phyloP scores from a whole-genome alignment of 2,113 vertebrate species.

The Lichenostomus cassidix region DNA sequence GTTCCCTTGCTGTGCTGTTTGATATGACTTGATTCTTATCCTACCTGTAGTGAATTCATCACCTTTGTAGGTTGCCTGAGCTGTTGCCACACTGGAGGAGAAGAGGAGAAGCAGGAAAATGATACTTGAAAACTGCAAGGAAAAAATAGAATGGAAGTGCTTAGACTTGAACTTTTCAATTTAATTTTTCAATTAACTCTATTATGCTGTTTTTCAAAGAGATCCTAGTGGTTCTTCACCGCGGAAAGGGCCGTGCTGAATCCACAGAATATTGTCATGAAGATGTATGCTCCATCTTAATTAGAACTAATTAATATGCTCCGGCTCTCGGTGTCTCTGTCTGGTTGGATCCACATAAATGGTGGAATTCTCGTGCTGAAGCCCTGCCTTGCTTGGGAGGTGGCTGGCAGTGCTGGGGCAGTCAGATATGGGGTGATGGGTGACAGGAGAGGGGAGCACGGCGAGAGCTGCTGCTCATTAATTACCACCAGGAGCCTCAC shows the following conservation, averaged over 20 bases:
- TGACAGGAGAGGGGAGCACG: neutral
- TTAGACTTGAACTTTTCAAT: neutral
- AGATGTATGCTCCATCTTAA: neutral
- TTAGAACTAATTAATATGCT: neutral
- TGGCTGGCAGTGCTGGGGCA: neutral
- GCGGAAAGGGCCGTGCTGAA: neutral
- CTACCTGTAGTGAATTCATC: neutral
- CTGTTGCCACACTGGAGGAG: accelerated
- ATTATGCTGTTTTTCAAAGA: neutral
- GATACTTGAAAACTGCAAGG: neutral
- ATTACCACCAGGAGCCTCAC: neutral
- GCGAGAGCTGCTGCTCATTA: neutral
- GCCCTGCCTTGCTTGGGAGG: neutral
- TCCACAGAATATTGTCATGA: neutral
- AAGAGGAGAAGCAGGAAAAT: neutral
- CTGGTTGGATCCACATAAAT: neutral
- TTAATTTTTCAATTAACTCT: neutral
- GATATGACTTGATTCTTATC: accelerated
- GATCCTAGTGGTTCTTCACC: neutral
- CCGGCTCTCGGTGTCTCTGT: neutral
- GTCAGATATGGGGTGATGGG: accelerated
- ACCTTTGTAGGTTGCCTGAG: neutral
- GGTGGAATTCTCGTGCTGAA: neutral
- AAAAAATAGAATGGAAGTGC: neutral
- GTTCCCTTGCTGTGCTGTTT: neutral